Conservation (phyloP, 2,888 invertebrate species). For the Pogonocherus hispidulus region DNA sequence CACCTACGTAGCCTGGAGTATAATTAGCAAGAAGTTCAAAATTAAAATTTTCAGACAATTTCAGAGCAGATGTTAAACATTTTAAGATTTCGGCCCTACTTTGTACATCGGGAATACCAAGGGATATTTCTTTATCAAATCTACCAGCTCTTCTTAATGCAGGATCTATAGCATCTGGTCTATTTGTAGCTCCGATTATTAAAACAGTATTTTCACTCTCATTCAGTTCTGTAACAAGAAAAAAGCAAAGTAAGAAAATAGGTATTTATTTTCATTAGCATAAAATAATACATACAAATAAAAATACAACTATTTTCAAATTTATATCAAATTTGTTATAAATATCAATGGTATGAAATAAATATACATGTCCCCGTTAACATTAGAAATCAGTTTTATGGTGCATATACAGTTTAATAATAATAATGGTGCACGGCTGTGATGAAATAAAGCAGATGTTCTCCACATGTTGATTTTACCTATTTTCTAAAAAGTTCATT, state of each 20-base stretch:
- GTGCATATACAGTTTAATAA: too few species aligned
- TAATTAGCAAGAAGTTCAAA: constrained; percentile 82
- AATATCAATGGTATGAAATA: too few species aligned
- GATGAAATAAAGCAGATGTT: too few species aligned
- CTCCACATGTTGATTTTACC: too few species aligned
- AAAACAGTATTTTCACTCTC: constrained; percentile 76
- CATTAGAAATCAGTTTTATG: too few species aligned
- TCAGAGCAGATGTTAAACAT: constrained; percentile 79
- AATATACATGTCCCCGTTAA: too few species aligned
- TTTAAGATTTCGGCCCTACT: constrained; percentile 85
- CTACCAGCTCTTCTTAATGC: constrained; percentile 92
- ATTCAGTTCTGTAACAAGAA: constrained; percentile 67
- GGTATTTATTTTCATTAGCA: neutral
- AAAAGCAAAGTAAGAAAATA: neutral
- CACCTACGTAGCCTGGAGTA: constrained; percentile 97
- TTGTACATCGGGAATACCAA: constrained; percentile 92
- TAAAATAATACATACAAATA: neutral
- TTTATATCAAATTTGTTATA: constrained; percentile 30
- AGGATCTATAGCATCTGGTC: constrained; percentile 93
- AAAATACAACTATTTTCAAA: too few species aligned
- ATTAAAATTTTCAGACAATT: constrained; percentile 79
- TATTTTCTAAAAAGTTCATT: too few species aligned
- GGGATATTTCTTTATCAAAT: constrained; percentile 92
- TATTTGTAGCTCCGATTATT: constrained; percentile 96
- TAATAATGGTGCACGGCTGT: too few species aligned